Base-by-base conservation (phyloP, 2,888 invertebrate species). In the Linnaemya tessellans region DNA sequence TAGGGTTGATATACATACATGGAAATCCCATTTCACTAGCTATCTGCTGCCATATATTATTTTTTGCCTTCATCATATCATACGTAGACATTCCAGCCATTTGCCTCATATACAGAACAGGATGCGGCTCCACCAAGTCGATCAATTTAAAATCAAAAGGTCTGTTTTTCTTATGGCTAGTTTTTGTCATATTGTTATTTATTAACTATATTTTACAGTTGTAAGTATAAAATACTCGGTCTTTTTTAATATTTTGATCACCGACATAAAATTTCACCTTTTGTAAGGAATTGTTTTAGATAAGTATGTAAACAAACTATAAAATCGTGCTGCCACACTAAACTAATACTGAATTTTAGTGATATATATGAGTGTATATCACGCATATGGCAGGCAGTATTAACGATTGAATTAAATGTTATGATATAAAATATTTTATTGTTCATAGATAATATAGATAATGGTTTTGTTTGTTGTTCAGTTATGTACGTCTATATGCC, bases 111-210 rank as follows among this genome's bases (percentile, higher is more conserved):
- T 91, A 91, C 4, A 91, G 74, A 41, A 91, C 88, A 2, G 88
- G 86, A 86, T 91, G 85, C 0, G 90, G 90, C 54, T 91, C 88
- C 1, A 91, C 91, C 38, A 90, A 84, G 25, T 89, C 89, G 49
- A 91, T 91, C 1, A 91, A 75, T 60, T 91, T 91, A 15, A 91
- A 91, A 73, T 91, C 91, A 41, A 91, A 91, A 0, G 91, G 90
- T 13, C 91, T 88, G 70, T 91, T 89, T 71, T 90, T 90, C 75
- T 90, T 91, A 73, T 91, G 90, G 25, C 91, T 91, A 11, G 91
- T 91, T 67, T 87, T 88, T 1, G 86, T 87, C 88, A 87, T 58
- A n/a, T 46, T 43, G 18, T 18, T 38, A 60, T 60, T 38, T 60
- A 38, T 41, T 41, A 41, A 41, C 41, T 41, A 10, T 18, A 56